These are phyloP conservation scores for Dascyllus trimaculatus DNA, from an alignment of 2,113 vertebrate species.

Conservation along the genomic window DNA sequence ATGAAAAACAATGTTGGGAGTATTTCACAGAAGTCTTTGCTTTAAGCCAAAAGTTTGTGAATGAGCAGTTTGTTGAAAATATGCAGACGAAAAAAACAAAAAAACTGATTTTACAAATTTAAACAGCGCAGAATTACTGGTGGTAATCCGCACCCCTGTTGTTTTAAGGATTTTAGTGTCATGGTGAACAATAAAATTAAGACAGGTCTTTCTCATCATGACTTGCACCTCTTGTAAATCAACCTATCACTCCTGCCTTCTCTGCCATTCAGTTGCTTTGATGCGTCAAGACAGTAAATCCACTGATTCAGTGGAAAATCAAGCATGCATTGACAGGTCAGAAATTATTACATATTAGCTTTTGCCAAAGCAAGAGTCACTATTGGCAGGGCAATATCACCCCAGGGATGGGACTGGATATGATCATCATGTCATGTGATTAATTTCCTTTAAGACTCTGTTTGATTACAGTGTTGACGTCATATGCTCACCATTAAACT, in stretches of 20 bases:
- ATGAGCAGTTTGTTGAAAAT: conserved; percentile 16
- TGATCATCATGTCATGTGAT: conserved; percentile 20
- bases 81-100: no score
- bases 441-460: conserved; percentile 29
- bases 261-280: background rate
- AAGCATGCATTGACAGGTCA: conserved; percentile 51
- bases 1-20: conserved; percentile 29
- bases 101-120: background rate
- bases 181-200: background rate
- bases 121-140: background rate
- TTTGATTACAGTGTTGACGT: conserved; percentile 37
- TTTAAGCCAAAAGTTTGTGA: conserved; percentile 25
- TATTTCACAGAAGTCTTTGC: conserved; percentile 12
- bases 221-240: background rate
- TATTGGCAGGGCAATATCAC: conserved; percentile 29
- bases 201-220: background rate
- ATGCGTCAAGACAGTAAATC: conserved; percentile 12
- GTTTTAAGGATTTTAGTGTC: background rate
- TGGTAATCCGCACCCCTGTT: background rate
- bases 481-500: conserved; percentile 4
- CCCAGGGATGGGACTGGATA: background rate
- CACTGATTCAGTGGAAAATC: conserved; percentile 23
- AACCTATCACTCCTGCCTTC: background rate
- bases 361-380: conserved; percentile 44
- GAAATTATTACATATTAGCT: conserved; percentile 7